Percentiles rank a stretch among this genome's conserved stretches.
Evolutionary conservation across 1,140 invertebrate species (phyloP).

Genomic region (Octopus bimaculoides): DNA sequence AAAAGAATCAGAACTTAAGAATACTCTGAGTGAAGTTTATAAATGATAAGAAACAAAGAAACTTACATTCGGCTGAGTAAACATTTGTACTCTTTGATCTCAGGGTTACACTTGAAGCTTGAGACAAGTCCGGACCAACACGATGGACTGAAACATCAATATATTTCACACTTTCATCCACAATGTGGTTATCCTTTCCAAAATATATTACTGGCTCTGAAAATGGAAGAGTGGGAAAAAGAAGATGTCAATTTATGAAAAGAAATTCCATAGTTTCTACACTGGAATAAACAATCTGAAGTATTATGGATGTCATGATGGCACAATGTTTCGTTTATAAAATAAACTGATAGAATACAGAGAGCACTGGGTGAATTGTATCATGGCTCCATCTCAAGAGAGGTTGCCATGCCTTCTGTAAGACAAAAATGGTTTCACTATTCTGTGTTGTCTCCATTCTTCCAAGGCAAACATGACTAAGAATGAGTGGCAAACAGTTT

Average conservation of each 20-base stretch:
- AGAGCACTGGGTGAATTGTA: too few species aligned
- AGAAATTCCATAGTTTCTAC: not conserved
- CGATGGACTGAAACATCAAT: constrained; percentile 52
- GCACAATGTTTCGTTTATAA: not conserved
- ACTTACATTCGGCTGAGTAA: constrained; percentile 50
- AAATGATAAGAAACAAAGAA: too few species aligned
- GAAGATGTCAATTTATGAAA: not conserved
- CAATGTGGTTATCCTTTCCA: constrained; percentile 41
- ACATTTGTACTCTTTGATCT: constrained; percentile 47
- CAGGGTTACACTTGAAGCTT: constrained; percentile 50
- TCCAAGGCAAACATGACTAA: too few species aligned
- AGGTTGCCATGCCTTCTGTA: too few species aligned
- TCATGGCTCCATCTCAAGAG: too few species aligned
- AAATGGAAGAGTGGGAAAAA: constrained; percentile 18
- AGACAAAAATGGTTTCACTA: too few species aligned
- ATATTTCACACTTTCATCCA: constrained; percentile 55
- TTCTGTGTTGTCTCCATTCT: too few species aligned
- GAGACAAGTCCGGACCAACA: constrained; percentile 54
- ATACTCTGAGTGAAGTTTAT: too few species aligned
- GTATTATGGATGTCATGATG: too few species aligned
- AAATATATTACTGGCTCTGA: constrained; percentile 55
- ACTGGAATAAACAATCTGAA: too few species aligned
- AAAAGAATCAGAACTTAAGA: too few species aligned
- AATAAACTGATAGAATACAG: not conserved
- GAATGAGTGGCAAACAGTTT: too few species aligned